phyloP scores from a whole-genome alignment of 2,113 vertebrate genomes.

The Todiramphus chloris region DNA sequence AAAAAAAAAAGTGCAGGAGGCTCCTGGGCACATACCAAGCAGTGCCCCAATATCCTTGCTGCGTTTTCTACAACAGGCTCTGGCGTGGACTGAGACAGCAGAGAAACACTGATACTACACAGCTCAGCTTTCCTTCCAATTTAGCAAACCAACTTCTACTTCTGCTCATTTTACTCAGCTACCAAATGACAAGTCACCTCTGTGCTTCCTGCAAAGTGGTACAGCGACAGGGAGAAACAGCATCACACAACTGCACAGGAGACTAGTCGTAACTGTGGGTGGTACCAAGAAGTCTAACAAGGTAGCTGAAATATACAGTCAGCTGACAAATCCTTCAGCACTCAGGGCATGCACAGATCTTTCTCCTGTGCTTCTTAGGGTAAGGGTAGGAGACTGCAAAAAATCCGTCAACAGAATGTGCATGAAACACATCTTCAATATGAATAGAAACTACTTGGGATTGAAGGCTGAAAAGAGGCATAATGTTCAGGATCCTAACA shows the following conservation, averaged over 20 bases:
- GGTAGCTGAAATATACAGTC: neutral
- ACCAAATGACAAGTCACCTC: neutral
- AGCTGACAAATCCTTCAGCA: neutral
- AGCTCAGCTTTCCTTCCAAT: neutral
- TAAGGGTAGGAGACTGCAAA: neutral
- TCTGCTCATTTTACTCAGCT: neutral
- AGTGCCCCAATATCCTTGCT: neutral
- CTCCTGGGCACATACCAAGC: neutral
- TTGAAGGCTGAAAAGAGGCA: neutral
- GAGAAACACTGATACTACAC: neutral
- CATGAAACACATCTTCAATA: neutral
- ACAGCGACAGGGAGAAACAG: neutral
- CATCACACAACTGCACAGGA: neutral
- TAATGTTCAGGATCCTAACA: neutral
- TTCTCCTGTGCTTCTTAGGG: neutral
- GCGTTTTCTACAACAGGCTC: neutral
- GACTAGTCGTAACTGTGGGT: neutral
- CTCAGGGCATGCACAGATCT: rapidly evolving
- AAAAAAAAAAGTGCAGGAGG: neutral
- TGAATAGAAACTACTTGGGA: neutral
- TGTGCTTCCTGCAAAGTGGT: neutral
- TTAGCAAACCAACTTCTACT: neutral
- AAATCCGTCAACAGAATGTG: neutral
- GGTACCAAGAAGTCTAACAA: neutral
- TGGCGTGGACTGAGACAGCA: neutral